Evolutionary conservation across 2,113 vertebrate species (phyloP).

Genomic region (Nycticorax nycticorax): DNA sequence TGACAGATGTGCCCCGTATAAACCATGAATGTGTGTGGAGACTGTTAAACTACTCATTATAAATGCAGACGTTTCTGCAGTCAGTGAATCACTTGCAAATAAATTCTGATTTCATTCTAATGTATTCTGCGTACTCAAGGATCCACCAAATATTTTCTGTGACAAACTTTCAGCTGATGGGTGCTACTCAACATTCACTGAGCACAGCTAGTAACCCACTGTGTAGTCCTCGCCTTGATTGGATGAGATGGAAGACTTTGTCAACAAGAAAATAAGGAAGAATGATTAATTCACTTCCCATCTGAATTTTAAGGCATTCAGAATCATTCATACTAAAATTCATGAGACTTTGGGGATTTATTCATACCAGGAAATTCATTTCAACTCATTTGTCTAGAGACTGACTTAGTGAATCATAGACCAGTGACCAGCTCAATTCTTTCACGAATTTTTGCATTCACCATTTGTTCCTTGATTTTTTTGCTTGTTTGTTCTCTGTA

Average conservation of each 20-base stretch:
- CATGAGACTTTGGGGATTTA: slow-evolving; percentile 8
- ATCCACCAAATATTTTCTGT: slow-evolving; percentile 17
- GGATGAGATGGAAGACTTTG: slow-evolving; percentile 15
- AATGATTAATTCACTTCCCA: slow-evolving; percentile 20
- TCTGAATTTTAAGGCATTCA: slow-evolving; percentile 2
- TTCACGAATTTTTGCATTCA: neutral
- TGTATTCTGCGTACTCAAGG: slow-evolving; percentile 11
- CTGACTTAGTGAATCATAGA: neutral
- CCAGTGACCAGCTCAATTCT: neutral
- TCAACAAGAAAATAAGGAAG: slow-evolving; percentile 33
- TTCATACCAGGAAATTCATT: neutral
- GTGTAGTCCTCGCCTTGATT: neutral
- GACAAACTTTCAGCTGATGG: slow-evolving; percentile 26
- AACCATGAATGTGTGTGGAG: neutral
- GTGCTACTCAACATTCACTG: slow-evolving; percentile 3
- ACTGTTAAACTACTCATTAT: slow-evolving; percentile 14
- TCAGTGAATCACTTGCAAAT: slow-evolving; percentile 40
- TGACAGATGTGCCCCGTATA: neutral
- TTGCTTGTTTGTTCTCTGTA: neutral
- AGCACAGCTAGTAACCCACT: neutral
- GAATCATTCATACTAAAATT: slow-evolving; percentile 17
- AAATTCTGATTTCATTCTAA: slow-evolving; percentile 57
- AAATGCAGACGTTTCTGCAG: slow-evolving; percentile 12
- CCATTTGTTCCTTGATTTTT: neutral
- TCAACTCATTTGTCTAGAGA: neutral